Evolutionary conservation across 2,797 vertebrate species (phyloP).

Genomic region (Rhinoraja longicauda): DNA sequence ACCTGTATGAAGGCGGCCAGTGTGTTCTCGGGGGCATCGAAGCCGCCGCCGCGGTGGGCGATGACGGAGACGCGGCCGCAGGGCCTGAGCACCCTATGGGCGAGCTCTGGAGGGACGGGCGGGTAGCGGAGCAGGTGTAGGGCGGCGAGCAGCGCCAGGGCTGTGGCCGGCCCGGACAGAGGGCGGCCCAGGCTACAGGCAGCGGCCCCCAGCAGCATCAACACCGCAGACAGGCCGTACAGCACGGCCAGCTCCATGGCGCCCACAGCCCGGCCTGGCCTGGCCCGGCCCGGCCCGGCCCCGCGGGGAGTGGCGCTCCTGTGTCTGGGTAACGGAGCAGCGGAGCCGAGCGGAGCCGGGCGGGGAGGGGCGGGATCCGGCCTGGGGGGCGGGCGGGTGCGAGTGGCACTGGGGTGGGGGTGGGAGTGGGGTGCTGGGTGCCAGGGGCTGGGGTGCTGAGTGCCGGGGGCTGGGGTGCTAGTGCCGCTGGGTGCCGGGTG

Average conservation of each 20-base stretch:
- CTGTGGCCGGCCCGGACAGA: conserved; percentile 60
- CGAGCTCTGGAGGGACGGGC: conserved; percentile 59
- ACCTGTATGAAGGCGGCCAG: conserved; percentile 63
- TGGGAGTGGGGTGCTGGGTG: too few relatives aligned
- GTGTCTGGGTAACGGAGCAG: too few relatives aligned
- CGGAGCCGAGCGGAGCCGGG: too few relatives aligned
- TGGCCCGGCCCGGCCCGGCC: background rate
- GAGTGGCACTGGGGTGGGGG: too few relatives aligned
- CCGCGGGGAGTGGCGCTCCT: background rate
- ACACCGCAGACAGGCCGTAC: conserved; percentile 1
- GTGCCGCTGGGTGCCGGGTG: too few relatives aligned
- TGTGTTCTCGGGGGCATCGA: conserved; percentile 94
- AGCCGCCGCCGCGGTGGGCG: conserved; percentile 80
- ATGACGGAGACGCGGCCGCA: conserved; percentile 57
- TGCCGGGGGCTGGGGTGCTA: too few relatives aligned
- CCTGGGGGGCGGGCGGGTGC: too few relatives aligned
- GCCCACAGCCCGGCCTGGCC: background rate
- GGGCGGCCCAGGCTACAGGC: conserved; percentile 68
- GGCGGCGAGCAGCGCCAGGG: conserved; percentile 65
- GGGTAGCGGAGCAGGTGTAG: conserved; percentile 70
- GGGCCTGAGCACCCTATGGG: conserved; percentile 67
- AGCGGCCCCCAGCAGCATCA: conserved; percentile 58
- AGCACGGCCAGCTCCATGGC: background rate
- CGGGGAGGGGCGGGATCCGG: too few relatives aligned
- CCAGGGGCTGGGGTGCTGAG: too few relatives aligned